Evolutionary conservation across 2,113 vertebrate genomes (phyloP).

Genomic region (Boleophthalmus pectinirostris): DNA sequence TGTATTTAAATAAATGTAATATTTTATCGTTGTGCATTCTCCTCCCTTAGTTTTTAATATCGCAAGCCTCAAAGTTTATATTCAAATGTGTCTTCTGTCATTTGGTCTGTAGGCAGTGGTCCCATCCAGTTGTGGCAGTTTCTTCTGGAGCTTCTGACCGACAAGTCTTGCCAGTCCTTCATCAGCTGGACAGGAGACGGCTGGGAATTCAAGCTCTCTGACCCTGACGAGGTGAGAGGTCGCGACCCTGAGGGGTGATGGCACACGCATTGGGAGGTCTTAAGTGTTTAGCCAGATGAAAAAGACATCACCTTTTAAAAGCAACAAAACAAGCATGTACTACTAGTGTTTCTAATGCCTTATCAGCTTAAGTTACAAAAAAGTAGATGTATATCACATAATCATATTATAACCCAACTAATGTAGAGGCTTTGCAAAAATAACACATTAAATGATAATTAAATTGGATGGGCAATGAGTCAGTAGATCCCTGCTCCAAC

Average conservation of each 20-base stretch:
- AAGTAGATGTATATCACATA: not conserved
- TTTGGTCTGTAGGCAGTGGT: slow-evolving; percentile 85
- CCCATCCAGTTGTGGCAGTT: slow-evolving; percentile 99
- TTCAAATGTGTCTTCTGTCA: slow-evolving; percentile 20
- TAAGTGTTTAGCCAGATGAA: slow-evolving; percentile 68
- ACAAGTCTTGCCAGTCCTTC: slow-evolving; percentile 99
- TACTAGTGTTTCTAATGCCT: not conserved
- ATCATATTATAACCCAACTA: not conserved
- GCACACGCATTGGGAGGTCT: slow-evolving; percentile 62
- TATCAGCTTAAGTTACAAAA: not conserved
- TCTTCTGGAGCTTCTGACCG: slow-evolving; percentile 95
- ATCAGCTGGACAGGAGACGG: slow-evolving; percentile 99
- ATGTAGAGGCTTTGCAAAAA: not conserved
- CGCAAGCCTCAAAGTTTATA: not conserved
- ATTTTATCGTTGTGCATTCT: not conserved
- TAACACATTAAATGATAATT: not conserved
- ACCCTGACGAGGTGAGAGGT: slow-evolving; percentile 94
- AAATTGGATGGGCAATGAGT: not conserved
- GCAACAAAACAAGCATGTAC: slow-evolving; percentile 2
- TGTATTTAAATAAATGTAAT: too few species aligned
- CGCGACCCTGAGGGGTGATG: slow-evolving; percentile 43
- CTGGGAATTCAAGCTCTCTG: slow-evolving; percentile 99
- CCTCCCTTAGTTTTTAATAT: not conserved
- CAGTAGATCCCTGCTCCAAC: not conserved
- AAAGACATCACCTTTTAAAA: slow-evolving; percentile 43